Base-by-base conservation (phyloP, 2,797 vertebrate species). In the Balearica regulorum region DNA sequence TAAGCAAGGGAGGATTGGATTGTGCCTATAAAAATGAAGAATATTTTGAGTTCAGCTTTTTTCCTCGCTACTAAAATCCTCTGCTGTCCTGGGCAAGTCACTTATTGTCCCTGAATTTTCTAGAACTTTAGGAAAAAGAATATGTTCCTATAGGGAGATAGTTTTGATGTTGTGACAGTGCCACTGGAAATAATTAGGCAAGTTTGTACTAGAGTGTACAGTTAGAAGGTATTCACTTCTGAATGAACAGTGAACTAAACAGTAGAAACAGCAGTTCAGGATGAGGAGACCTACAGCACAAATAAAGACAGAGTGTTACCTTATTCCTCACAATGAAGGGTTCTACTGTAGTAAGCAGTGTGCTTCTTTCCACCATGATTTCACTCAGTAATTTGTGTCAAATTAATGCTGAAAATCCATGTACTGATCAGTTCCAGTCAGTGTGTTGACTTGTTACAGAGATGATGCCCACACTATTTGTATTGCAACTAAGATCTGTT, bases 361-460 rank as follows among this genome's bases (percentile, higher is more conserved):
- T 26, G 7, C 11, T 73, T 24, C 24, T 62, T 84, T 76, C 24
- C 28, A 28, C 10, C 7, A 5, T 54, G 18, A 53, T 90, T 92
- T 70, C 6, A 29, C 49, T 62, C 68, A 29, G 11, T 69, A 92
- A 87, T 90, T 94, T 83, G 16, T 93, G 96, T 94, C 75, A 89
- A 87, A 79, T 89, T 93, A 87, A 89, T 86, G 64, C 54, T 70
- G 71, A 94, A 95, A 94, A 95, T 88, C 35, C 15, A 44, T 58
- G 10, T 41, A 43, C 28, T 25, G 29, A 68, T 90, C 46, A 66
- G 8, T 83, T 97, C n/a, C 53, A 79, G 48, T 78, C 58, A 89
- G 79, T 22, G 20, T 58, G 7, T 81, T 93, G 48, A 76, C 25
- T 48, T 76, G 5, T 21, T n/a, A 77, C 25, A 87, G 60, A 72